These are phyloP conservation scores for Ornithoptera alexandrae DNA, from an alignment of 2,888 invertebrate genomes.

Conservation along the genomic window DNA sequence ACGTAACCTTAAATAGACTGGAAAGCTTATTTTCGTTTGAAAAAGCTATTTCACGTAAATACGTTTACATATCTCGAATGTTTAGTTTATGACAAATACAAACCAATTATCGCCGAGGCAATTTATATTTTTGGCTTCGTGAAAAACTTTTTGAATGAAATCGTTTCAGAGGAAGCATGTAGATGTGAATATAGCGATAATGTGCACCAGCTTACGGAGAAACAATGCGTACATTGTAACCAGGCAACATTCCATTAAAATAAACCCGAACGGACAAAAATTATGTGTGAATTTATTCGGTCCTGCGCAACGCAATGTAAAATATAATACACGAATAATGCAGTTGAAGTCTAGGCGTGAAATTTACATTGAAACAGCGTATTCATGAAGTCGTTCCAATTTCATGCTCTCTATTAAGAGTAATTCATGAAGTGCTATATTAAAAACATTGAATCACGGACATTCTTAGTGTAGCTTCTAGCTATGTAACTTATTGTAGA, in stretches of 20 bases:
- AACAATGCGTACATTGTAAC: constrained; percentile 35
- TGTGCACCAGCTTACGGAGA: constrained; percentile 37
- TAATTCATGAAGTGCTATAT: not conserved
- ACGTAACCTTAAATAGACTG: not conserved
- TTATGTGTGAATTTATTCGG: constrained; percentile 16
- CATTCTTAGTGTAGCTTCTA: not conserved
- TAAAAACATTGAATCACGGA: not conserved
- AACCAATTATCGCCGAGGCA: constrained; percentile 29
- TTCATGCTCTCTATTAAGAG: constrained; percentile 2
- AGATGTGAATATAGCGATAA: constrained; percentile 58
- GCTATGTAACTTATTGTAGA: not conserved
- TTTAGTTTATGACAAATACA: constrained; percentile 33
- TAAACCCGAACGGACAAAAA: constrained; percentile 20
- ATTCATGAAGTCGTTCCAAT: constrained; percentile 12
- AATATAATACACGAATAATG: constrained; percentile 17
- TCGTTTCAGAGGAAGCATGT: constrained; percentile 52
- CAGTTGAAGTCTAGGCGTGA: constrained; percentile 13
- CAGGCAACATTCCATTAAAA: constrained; percentile 21
- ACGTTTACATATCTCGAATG: constrained; percentile 8
- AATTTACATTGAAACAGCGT: constrained; percentile 20
- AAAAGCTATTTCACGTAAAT: constrained; percentile 5
- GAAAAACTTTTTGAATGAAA: constrained; percentile 45
- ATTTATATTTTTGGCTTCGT: constrained; percentile 44
- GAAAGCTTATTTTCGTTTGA: constrained; percentile 2
- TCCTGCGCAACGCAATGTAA: constrained; percentile 11